Percentiles rank a stretch among this genome's conserved stretches.
Evolutionary conservation across 1,140 invertebrate species (phyloP).

Genomic region (Calosoma granatense): DNA sequence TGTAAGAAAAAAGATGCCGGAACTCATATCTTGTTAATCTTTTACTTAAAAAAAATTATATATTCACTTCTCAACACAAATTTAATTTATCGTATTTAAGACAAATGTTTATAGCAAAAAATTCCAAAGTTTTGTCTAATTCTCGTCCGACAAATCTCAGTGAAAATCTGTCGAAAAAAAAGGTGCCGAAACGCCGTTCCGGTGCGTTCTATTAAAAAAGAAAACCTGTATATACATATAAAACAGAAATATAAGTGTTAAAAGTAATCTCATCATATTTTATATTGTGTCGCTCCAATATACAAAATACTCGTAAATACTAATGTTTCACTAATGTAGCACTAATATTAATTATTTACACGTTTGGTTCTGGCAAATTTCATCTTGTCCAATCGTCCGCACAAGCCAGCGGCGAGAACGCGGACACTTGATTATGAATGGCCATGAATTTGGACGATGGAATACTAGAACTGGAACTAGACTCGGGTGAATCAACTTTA

Average conservation of each 20-base stretch:
- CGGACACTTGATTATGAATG: slow-evolving; percentile 29
- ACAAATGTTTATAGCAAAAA: no score
- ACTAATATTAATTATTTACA: background rate
- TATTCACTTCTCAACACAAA: no score
- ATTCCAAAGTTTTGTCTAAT: no score
- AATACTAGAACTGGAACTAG: slow-evolving; percentile 12
- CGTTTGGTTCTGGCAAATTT: slow-evolving; percentile 14
- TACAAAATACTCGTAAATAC: background rate
- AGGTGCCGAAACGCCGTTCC: no score
- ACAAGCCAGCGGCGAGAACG: slow-evolving; percentile 28
- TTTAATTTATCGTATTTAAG: no score
- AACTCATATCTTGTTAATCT: no score
- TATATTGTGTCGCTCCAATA: background rate
- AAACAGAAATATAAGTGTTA: background rate
- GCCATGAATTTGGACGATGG: slow-evolving; percentile 5
- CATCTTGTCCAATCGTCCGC: slow-evolving; percentile 33
- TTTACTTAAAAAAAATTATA: no score
- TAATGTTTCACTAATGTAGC: background rate
- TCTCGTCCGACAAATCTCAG: background rate
- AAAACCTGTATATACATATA: background rate
- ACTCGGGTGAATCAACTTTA: slow-evolving; percentile 19
- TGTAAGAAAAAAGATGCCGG: background rate
- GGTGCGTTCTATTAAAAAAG: no score
- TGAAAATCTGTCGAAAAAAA: no score
- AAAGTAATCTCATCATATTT: background rate